Percentiles rank a stretch among this genome's conserved stretches.
phyloP scores from a whole-genome alignment of 2,888 invertebrate species.

The Argyra leucocephala region DNA sequence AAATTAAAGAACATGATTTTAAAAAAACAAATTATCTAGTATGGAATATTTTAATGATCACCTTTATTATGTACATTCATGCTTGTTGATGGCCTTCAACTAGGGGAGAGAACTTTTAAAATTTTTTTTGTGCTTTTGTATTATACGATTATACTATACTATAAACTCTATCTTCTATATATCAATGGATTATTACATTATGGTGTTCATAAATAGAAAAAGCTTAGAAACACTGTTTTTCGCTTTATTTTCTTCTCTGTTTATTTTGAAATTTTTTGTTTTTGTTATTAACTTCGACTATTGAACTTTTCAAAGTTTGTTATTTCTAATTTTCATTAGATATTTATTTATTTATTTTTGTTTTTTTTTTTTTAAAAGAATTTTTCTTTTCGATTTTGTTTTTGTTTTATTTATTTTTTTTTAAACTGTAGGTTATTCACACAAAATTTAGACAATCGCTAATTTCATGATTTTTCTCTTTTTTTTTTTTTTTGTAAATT shows the following conservation, averaged over 20 bases:
- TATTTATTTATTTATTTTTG: neutral
- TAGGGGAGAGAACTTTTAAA: neutral
- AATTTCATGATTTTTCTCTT: too few species aligned
- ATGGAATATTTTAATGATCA: too few species aligned
- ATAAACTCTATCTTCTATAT: neutral
- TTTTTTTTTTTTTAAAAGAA: neutral
- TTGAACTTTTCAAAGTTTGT: slow-evolving; percentile 3
- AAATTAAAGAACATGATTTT: too few species aligned
- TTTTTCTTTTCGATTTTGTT: neutral
- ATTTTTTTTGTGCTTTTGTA: too few species aligned
- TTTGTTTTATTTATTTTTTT: neutral
- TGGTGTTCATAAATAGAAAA: neutral
- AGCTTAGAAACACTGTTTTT: neutral
- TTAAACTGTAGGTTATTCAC: neutral
- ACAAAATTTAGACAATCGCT: too few species aligned
- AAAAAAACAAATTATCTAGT: too few species aligned
- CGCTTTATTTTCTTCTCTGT: too few species aligned
- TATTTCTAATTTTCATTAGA: neutral
- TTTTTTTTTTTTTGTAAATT: too few species aligned
- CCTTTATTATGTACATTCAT: too few species aligned
- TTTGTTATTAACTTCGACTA: neutral
- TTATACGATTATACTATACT: neutral
- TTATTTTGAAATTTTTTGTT: neutral
- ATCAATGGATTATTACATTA: neutral
- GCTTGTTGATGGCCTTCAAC: neutral